Percentiles rank a stretch among this genome's conserved stretches.
phyloP scores from a whole-genome alignment of 2,113 vertebrate genomes.

The Zeus faber region DNA sequence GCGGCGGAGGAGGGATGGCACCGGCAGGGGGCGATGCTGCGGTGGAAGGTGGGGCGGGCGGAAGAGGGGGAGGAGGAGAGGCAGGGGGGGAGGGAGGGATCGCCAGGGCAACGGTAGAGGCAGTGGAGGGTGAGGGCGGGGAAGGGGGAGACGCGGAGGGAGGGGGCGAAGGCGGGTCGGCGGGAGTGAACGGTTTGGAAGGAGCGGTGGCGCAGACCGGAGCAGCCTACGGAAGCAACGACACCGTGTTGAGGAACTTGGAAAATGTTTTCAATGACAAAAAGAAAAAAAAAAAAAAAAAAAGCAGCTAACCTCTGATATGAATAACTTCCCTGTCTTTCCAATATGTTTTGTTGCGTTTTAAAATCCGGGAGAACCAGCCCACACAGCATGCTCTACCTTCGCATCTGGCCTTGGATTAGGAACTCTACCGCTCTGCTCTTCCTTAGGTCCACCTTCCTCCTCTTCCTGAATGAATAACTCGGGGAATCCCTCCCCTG shows the following conservation, averaged over 20 bases:
- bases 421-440: slow-evolving; percentile 38
- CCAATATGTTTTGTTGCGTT: not conserved
- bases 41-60: no score
- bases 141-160: slow-evolving; percentile 60
- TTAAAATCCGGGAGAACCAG: slow-evolving; percentile 12
- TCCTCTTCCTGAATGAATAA: slow-evolving; percentile 87
- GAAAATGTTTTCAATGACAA: no score
- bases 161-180: slow-evolving; percentile 26
- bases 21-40: not conserved
- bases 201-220: slow-evolving; percentile 28
- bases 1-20: slow-evolving; percentile 1
- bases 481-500: slow-evolving; percentile 62
- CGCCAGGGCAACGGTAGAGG: slow-evolving; percentile 16
- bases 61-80: slow-evolving; percentile 26
- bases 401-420: slow-evolving; percentile 69
- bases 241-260: slow-evolving; percentile 32
- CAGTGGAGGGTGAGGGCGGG: slow-evolving; percentile 54
- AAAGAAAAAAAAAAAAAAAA: no score
- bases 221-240: slow-evolving; percentile 56
- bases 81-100: slow-evolving; percentile 29
- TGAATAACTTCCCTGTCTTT: not conserved
- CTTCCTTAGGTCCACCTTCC: slow-evolving; percentile 21
- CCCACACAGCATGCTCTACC: slow-evolving; percentile 78
- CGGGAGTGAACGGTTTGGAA: slow-evolving; percentile 33
- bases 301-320: not conserved